Percentiles rank a stretch among this genome's conserved stretches.
Conservation (phyloP, 2,888 invertebrate genomes). For the Cheilosia impressa region DNA sequence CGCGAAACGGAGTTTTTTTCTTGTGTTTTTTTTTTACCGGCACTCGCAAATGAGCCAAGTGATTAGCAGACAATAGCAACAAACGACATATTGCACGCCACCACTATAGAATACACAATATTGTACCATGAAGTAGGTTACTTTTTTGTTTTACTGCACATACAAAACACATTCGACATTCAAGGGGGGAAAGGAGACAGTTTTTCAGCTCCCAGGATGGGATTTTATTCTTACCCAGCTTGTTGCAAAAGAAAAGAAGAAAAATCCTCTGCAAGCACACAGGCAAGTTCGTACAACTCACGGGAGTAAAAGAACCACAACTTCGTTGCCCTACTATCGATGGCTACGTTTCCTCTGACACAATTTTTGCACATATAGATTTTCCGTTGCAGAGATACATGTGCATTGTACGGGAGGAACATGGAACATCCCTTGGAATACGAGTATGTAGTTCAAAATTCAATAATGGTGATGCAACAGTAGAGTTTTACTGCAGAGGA, state of each 20-base stretch:
- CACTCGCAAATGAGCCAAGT: slow-evolving; percentile 66
- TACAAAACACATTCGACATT: not conserved
- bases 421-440: slow-evolving; percentile 57
- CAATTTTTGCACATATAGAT: slow-evolving; percentile 30
- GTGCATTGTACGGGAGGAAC: slow-evolving; percentile 6
- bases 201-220: slow-evolving; percentile 37
- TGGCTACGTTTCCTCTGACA: slow-evolving; percentile 54
- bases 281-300: slow-evolving; percentile 48
- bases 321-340: slow-evolving; percentile 32
- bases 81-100: slow-evolving; percentile 32
- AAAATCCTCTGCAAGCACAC: slow-evolving; percentile 9
- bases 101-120: slow-evolving; percentile 26
- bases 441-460: slow-evolving; percentile 8
- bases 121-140: slow-evolving; percentile 58
- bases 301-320: slow-evolving; percentile 58
- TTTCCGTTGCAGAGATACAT: slow-evolving; percentile 17
- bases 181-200: not conserved
- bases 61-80: slow-evolving; percentile 69
- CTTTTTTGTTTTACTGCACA: slow-evolving; percentile 7
- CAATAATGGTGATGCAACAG: slow-evolving; percentile 51
- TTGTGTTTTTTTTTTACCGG: slow-evolving; percentile 39
- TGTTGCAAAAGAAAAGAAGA: slow-evolving; percentile 38
- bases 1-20: not conserved
- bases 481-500: slow-evolving; percentile 52
- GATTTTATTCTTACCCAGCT: slow-evolving; percentile 69